Percentiles rank a stretch among this genome's conserved stretches.
Conservation (phyloP, 1,140 invertebrate species). For the Ostrea denselamellosa region DNA sequence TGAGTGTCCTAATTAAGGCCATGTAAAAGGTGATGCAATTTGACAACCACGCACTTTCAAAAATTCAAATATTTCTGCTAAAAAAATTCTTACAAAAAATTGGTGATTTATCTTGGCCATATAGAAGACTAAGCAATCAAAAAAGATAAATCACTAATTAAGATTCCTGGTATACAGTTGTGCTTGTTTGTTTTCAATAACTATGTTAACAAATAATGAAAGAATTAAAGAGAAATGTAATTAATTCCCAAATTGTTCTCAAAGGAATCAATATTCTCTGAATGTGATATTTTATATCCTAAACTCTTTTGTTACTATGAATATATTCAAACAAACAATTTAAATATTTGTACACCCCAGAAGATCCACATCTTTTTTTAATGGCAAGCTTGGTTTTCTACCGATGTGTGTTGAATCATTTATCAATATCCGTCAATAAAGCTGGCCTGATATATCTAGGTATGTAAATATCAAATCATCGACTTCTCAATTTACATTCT, state of each 20-base stretch:
- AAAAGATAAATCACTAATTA: neutral
- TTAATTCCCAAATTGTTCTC: neutral
- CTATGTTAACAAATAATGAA: neutral
- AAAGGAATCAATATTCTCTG: neutral
- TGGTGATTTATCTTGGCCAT: too few species aligned
- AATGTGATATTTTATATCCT: neutral
- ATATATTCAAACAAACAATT: conserved; percentile 27
- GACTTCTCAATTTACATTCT: conserved; percentile 29
- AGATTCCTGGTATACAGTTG: neutral
- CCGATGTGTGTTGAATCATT: neutral
- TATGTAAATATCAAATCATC: conserved; percentile 37
- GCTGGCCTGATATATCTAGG: conserved; percentile 27
- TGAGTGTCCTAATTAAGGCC: too few species aligned
- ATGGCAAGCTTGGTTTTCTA: conserved; percentile 11
- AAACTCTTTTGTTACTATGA: neutral
- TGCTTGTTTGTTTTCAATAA: neutral
- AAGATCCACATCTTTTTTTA: neutral
- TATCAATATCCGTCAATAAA: conserved; percentile 26
- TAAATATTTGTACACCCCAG: conserved; percentile 10
- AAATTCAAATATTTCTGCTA: too few species aligned
- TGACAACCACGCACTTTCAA: too few species aligned
- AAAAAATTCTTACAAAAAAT: neutral
- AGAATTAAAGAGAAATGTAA: neutral
- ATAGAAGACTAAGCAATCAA: neutral
- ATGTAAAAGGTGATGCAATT: too few species aligned